Conservation (phyloP, 2,888 invertebrate species). For the Reticulitermes lucifugus region DNA sequence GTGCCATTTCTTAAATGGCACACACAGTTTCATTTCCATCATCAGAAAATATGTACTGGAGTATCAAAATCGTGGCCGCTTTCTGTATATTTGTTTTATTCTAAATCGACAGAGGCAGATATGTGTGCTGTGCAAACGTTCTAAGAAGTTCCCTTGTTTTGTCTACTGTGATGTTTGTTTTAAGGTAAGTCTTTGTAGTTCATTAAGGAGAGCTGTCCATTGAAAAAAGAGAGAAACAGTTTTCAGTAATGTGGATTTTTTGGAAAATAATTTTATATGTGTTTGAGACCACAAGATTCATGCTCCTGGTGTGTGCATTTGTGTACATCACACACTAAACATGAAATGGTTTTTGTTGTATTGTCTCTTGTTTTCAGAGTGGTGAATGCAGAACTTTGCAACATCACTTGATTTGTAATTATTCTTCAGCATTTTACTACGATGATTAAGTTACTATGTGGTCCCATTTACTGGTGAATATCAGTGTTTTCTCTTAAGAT, state of each 20-base stretch:
- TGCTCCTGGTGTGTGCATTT: background rate
- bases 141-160: constrained; percentile 29
- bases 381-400: no score
- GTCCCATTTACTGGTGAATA: no score
- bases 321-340: background rate
- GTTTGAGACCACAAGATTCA: background rate
- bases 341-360: no score
- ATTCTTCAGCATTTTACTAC: no score
- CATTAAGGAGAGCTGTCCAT: background rate
- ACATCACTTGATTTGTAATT: no score
- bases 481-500: no score
- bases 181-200: background rate
- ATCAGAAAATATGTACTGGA: no score
- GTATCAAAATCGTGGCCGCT: background rate
- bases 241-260: background rate
- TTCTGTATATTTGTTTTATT: constrained; percentile 29
- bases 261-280: background rate
- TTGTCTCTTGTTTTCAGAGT: no score
- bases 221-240: background rate
- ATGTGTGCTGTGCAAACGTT: constrained; percentile 13
- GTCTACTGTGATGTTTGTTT: constrained; percentile 14
- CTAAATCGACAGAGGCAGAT: constrained; percentile 26
- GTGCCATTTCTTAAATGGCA: no score
- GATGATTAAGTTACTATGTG: no score
- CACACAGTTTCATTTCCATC: no score